A percentile compares a stretch with the other conserved stretches of the same genome.
Evolutionary conservation across 2,797 vertebrate genomes (phyloP).

Genomic region (Mormyrus proboscirostris): DNA sequence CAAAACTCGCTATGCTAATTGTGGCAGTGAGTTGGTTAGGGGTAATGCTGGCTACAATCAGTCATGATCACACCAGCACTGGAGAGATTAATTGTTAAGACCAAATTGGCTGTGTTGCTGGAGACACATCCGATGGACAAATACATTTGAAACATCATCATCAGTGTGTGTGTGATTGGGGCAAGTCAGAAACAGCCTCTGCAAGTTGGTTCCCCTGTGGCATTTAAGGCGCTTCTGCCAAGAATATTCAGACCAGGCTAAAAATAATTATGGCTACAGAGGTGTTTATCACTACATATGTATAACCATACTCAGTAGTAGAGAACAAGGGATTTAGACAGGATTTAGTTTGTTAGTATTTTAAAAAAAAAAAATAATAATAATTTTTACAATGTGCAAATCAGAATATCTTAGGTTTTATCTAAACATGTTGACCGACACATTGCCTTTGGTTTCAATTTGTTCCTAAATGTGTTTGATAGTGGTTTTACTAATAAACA

Average conservation of each 20-base stretch:
- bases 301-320: background rate
- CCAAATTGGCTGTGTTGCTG: background rate
- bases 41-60: background rate
- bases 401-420: background rate
- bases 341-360: background rate
- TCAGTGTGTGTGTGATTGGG: background rate
- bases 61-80: background rate
- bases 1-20: background rate
- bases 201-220: background rate
- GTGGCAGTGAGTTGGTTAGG: background rate
- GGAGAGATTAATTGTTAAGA: background rate
- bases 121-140: background rate
- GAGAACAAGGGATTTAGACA: background rate
- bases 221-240: background rate
- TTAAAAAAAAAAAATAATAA: background rate
- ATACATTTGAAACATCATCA: background rate
- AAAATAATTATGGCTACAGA: background rate
- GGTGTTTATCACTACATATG: background rate
- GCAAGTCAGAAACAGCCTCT: too few species aligned
- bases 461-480: background rate
- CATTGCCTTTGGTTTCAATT: background rate
- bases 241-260: background rate
- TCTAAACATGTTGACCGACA: background rate
- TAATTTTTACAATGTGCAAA: background rate
- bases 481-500: background rate